These are phyloP conservation scores for Diabrotica balteata DNA, from an alignment of 2,888 invertebrate species.

Conservation along the genomic window DNA sequence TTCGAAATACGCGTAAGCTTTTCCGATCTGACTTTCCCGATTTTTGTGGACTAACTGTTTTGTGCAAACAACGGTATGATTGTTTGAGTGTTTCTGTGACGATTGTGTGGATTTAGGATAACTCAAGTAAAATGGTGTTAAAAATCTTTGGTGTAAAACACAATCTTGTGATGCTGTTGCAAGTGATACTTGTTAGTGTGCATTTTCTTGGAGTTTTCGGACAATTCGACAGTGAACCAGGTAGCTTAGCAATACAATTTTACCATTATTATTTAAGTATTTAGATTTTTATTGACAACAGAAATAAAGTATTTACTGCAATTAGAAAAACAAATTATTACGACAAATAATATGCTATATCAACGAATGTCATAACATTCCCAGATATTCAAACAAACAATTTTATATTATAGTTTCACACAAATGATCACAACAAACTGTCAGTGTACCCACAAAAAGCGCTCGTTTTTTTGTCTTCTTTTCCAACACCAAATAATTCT, in stretches of 20 bases:
- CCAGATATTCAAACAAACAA: no score
- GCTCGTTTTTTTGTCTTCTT: no score
- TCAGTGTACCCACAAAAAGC: no score
- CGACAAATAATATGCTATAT: no score
- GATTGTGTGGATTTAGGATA: slow-evolving; percentile 20
- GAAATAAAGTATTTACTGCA: no score
- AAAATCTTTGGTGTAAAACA: slow-evolving; percentile 18
- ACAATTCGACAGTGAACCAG: slow-evolving; percentile 43
- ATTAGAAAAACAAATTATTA: no score
- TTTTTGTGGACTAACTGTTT: slow-evolving; percentile 4
- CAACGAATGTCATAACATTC: no score
- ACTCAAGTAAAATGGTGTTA: slow-evolving; percentile 13
- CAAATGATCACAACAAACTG: no score
- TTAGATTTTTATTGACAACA: no score
- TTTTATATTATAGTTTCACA: no score
- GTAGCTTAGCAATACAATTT: slow-evolving; percentile 21
- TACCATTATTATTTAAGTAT: no score
- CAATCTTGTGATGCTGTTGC: slow-evolving; percentile 40
- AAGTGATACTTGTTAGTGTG: slow-evolving; percentile 43
- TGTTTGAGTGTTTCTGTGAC: slow-evolving; percentile 12
- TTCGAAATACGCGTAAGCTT: slow-evolving; percentile 14
- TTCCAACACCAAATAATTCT: no score
- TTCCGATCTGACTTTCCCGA: slow-evolving; percentile 3
- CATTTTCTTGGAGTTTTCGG: slow-evolving; percentile 35
- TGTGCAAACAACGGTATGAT: slow-evolving; percentile 13